phyloP scores from a whole-genome alignment of 2,888 invertebrate genomes.

The Selenia dentaria region DNA sequence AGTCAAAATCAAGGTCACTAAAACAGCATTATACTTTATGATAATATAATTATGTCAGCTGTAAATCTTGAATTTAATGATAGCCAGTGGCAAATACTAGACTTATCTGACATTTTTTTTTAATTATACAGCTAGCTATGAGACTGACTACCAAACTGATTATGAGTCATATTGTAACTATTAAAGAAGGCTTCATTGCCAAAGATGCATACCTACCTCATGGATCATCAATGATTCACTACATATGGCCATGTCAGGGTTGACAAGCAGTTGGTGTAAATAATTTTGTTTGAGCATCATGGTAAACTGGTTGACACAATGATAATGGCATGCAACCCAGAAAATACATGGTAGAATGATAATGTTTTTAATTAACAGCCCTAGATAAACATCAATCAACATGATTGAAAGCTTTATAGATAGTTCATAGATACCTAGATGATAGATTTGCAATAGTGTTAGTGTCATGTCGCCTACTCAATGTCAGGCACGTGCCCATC shows the following conservation, averaged over 20 bases:
- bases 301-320: neutral
- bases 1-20: no score
- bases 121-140: no score
- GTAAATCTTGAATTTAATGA: no score
- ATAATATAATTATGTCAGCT: no score
- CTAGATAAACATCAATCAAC: no score
- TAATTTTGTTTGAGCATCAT: neutral
- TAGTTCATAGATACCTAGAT: constrained; percentile 9
- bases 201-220: constrained; percentile 14
- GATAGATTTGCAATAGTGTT: constrained; percentile 8
- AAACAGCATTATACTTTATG: no score
- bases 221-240: constrained; percentile 17
- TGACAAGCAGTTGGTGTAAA: neutral
- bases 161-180: constrained; percentile 14
- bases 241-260: neutral
- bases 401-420: no score
- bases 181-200: constrained; percentile 20
- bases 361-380: no score
- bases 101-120: no score
- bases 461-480: constrained; percentile 47
- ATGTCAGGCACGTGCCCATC: constrained; percentile 66
- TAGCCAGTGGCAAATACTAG: no score
- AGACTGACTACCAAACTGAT: neutral
- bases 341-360: no score
- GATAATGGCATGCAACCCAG: no score